These are phyloP conservation scores for Machaerirhynchus nigripectus DNA, from an alignment of 2,113 vertebrate genomes.

Conservation along the genomic window DNA sequence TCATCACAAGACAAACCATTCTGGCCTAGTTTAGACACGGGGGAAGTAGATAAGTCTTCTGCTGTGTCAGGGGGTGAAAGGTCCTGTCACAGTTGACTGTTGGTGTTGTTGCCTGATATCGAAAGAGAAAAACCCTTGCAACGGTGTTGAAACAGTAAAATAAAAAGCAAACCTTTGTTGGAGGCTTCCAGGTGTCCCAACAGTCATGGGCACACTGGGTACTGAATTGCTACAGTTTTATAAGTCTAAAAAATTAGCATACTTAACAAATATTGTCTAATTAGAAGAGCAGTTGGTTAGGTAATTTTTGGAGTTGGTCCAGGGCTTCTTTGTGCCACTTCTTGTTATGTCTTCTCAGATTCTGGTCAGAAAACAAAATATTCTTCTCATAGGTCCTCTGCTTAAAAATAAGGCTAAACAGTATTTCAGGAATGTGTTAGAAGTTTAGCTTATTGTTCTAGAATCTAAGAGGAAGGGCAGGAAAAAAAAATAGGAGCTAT, in stretches of 20 bases:
- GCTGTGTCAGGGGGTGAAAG: background rate
- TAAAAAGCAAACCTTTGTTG: background rate
- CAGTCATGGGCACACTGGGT: accelerated
- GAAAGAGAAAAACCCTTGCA: background rate
- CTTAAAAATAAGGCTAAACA: background rate
- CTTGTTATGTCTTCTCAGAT: background rate
- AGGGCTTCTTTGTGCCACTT: background rate
- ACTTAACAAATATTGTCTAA: background rate
- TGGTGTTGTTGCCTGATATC: background rate
- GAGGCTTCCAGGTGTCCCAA: background rate
- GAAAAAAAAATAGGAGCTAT: background rate
- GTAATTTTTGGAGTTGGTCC: background rate
- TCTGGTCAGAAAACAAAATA: background rate
- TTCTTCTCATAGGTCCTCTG: background rate
- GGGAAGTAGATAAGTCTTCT: background rate
- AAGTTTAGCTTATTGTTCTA: background rate
- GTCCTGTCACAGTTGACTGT: background rate
- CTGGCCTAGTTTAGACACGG: background rate
- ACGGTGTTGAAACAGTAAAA: background rate
- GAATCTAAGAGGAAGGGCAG: background rate
- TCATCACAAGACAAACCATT: background rate
- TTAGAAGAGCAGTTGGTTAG: background rate
- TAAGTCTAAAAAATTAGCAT: background rate
- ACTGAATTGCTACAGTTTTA: background rate
- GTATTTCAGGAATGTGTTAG: background rate